A percentile compares a stretch with the other conserved stretches of the same genome.
These are phyloP conservation scores for Labeo rohita DNA, from an alignment of 2,113 vertebrate genomes.

Conservation along the genomic window DNA sequence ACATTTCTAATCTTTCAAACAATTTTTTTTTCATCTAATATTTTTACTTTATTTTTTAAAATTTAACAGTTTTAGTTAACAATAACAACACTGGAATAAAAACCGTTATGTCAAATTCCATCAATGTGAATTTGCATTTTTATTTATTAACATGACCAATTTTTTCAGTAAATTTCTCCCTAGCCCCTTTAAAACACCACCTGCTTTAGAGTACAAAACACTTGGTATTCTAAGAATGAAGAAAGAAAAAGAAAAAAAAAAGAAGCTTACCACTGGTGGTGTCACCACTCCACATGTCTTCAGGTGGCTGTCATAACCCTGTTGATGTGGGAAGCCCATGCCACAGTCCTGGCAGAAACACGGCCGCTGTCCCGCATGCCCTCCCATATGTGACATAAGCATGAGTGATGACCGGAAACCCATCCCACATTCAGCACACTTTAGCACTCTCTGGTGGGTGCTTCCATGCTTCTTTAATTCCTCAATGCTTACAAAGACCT, in stretches of 20 bases:
- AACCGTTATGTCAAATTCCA: background rate
- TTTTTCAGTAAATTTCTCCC: background rate
- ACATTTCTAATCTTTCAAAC: background rate
- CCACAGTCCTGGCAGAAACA: slow-evolving; percentile 88
- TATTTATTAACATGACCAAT: background rate
- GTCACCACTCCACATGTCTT: slow-evolving; percentile 70
- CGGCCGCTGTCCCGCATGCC: slow-evolving; percentile 83
- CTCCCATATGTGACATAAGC: slow-evolving; percentile 88
- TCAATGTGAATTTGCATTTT: background rate
- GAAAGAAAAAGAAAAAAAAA: background rate
- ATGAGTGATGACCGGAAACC: slow-evolving; percentile 87
- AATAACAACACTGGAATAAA: background rate
- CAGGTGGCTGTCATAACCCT: slow-evolving; percentile 75
- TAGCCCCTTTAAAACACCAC: background rate
- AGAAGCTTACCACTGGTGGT: slow-evolving; percentile 61
- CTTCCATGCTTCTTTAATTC: slow-evolving; percentile 86
- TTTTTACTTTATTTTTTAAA: background rate
- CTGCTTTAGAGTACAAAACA: background rate
- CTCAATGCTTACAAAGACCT: slow-evolving; percentile 79
- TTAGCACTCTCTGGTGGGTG: slow-evolving; percentile 88
- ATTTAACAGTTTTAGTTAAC: background rate
- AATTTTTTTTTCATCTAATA: background rate
- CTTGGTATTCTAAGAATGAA: background rate
- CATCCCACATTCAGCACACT: slow-evolving; percentile 85
- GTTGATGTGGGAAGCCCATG: slow-evolving; percentile 83